A percentile compares a stretch with the other conserved stretches of the same genome.
Conservation (phyloP, 2,797 vertebrate species). For the Peromyscus aztecus region DNA sequence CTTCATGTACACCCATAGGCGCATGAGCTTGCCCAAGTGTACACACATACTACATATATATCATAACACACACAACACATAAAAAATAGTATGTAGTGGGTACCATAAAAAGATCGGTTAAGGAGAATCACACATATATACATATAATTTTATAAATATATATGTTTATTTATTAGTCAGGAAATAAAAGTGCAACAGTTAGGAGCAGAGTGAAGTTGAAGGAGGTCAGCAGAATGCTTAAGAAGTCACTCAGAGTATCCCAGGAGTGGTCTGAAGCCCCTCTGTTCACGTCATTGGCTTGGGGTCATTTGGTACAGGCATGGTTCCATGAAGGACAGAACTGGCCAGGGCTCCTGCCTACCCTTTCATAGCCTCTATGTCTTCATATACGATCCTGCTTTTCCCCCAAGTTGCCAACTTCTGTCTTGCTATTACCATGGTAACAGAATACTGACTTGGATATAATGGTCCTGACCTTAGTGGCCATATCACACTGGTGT, state of each 20-base stretch:
- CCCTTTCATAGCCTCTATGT: not conserved
- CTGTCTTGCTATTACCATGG: not conserved
- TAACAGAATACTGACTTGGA: not conserved
- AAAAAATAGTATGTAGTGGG: not conserved
- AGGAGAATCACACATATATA: not conserved
- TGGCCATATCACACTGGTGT: not conserved
- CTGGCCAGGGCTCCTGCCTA: not conserved
- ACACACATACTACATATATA: not conserved
- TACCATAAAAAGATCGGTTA: not conserved
- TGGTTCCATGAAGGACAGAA: not conserved
- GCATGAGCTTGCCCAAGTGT: not conserved
- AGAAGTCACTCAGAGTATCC: not conserved
- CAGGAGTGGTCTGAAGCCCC: not conserved
- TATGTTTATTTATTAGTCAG: not conserved
- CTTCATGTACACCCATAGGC: not conserved
- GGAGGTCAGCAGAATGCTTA: not conserved
- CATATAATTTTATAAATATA: not conserved
- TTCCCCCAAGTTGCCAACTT: not conserved
- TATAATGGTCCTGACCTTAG: not conserved
- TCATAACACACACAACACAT: not conserved
- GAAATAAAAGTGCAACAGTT: not conserved
- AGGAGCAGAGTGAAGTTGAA: too few relatives aligned
- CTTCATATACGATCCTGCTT: not conserved
- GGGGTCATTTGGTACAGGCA: not conserved
- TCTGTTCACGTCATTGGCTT: not conserved